Percentiles rank a stretch among this genome's conserved stretches.
Evolutionary conservation across 1,140 invertebrate species (phyloP).

Genomic region (Asobara japonica): DNA sequence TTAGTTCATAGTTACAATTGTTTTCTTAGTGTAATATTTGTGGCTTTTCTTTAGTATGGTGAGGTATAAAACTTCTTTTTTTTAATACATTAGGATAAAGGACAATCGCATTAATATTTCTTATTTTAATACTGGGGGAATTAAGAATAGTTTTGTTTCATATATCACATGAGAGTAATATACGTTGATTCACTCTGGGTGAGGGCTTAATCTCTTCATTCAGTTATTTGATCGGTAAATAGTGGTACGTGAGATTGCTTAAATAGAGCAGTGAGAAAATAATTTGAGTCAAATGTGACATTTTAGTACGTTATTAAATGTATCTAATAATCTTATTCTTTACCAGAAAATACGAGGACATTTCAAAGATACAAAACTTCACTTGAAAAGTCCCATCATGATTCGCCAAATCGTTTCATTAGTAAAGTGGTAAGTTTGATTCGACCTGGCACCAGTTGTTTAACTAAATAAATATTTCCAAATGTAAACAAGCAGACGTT

Average conservation of each 20-base stretch:
- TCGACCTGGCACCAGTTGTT: too few relatives aligned
- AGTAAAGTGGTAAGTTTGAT: too few relatives aligned
- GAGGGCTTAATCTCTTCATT: not conserved
- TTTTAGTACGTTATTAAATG: not conserved
- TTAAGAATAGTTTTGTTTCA: not conserved
- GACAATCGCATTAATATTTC: not conserved
- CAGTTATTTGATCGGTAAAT: not conserved
- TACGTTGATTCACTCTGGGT: not conserved
- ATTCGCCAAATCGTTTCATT: too few relatives aligned
- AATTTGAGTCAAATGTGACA: not conserved
- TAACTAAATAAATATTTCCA: too few relatives aligned
- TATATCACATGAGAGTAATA: slow-evolving; percentile 3
- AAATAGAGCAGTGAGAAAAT: not conserved
- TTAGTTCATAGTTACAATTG: not conserved
- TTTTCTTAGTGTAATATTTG: not conserved
- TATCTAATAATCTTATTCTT: not conserved
- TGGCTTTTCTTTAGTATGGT: not conserved
- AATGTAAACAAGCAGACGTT: too few relatives aligned
- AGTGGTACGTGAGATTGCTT: too few relatives aligned
- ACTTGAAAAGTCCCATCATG: too few relatives aligned
- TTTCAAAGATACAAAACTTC: too few relatives aligned
- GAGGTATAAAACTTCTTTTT: not conserved
- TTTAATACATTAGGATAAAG: not conserved
- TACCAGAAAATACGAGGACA: too few relatives aligned
- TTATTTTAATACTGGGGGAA: slow-evolving; percentile 1